A percentile compares a stretch with the other conserved stretches of the same genome.
Evolutionary conservation across 2,888 invertebrate genomes (phyloP).

Genomic region (Torymus aiolomorphi): DNA sequence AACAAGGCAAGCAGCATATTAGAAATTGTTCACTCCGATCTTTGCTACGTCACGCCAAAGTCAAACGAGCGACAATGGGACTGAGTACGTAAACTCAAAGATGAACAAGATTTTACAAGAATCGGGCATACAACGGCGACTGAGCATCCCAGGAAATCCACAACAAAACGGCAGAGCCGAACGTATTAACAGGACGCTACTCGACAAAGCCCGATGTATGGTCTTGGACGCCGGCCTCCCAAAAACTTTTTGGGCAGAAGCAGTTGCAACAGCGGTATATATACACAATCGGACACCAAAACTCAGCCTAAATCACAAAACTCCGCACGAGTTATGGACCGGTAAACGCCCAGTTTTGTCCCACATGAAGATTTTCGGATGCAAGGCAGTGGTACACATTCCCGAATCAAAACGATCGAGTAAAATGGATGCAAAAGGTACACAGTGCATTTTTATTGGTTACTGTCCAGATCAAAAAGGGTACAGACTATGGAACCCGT

Average conservation of each 20-base stretch:
- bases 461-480: not conserved
- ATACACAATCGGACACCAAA: not conserved
- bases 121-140: not conserved
- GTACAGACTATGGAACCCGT: too few species aligned
- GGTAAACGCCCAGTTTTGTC: not conserved
- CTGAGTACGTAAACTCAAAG: not conserved
- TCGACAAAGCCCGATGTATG: not conserved
- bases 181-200: too few species aligned
- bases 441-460: not conserved
- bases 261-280: too few species aligned
- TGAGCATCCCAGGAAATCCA: too few species aligned
- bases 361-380: not conserved
- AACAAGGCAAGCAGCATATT: not conserved
- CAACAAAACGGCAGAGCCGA: too few species aligned
- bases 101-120: not conserved
- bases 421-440: slow-evolving; percentile 1
- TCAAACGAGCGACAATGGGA: not conserved
- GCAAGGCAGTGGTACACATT: not conserved
- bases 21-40: not conserved
- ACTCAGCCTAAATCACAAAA: not conserved
- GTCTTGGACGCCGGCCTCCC: too few species aligned
- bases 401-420: not conserved
- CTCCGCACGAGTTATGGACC: not conserved
- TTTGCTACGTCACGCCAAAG: not conserved
- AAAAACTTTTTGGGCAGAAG: too few species aligned